Evolutionary conservation across 1,140 invertebrate species (phyloP), one percentile per base, ranked within the genome.

Genomic region (Holotrichia oblita): DNA sequence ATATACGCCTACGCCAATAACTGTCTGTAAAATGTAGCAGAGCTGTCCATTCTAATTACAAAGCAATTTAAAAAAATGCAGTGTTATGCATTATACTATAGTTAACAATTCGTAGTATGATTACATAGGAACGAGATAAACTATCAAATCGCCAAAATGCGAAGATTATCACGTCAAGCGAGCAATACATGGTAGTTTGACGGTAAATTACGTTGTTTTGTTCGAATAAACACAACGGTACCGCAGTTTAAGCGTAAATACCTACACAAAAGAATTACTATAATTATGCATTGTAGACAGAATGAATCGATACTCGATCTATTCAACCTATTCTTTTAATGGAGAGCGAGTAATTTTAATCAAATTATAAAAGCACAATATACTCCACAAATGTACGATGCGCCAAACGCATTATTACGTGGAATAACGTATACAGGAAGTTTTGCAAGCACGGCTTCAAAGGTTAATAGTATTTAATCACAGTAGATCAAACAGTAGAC

Each of bases 231-330:
- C 22, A 69, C 27, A 69, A 69, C 61, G 61, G 61, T 69, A 69
- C 22, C 8, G 20, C 8, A 22, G 10, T 22, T 69, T 69, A 69
- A 34, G 22, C 61, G 61, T 34, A 69, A 69, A 69, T 69, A 12
- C 61, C 22, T 27, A 69, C 14, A 69, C 61, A 69, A 69, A 69
- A 69, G 61, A 69, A 69, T 69, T 69, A 69, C 61, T 69, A 20
- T 69, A 69, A 69, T 69, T 69, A 69, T 9, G 12, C 22, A 69
- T 69, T 69, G 61, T 69, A 69, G 10, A 48, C 7, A 17, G n/a
- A 48, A 14, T 17, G 10, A 17, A 17, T 48, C 44, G 10, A 14
- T 48, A 48, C 44, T 48, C 22, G 27, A 34, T 34, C 6, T 27
- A 34, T 69, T 69, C 20, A 69, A 24, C 9, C 61, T 69, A 55